phyloP scores from a whole-genome alignment of 2,888 invertebrate genomes.

The Fragum whitleyi region DNA sequence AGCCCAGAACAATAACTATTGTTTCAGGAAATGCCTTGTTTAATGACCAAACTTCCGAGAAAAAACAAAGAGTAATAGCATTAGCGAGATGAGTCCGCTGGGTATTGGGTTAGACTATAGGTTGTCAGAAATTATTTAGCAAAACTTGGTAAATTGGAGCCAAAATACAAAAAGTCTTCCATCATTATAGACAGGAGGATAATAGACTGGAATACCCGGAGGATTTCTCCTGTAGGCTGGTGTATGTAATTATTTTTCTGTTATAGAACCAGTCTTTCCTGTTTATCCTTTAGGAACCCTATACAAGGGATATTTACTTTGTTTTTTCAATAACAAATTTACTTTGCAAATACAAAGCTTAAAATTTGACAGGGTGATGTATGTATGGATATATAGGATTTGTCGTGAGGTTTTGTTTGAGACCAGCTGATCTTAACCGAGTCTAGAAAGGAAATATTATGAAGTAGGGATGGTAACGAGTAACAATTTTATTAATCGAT shows the following conservation, averaged over 20 bases:
- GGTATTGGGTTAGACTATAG: slow-evolving; percentile 16
- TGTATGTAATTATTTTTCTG: not conserved
- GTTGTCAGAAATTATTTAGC: slow-evolving; percentile 26
- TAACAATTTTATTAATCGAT: no score
- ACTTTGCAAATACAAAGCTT: no score
- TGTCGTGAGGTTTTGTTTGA: no score
- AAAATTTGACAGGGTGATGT: no score
- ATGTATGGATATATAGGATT: no score
- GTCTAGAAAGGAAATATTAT: no score
- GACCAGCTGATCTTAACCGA: no score
- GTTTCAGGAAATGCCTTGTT: slow-evolving; percentile 3
- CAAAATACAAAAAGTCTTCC: slow-evolving; percentile 24
- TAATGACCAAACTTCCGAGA: slow-evolving; percentile 17
- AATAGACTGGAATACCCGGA: slow-evolving; percentile 21
- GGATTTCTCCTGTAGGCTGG: slow-evolving; percentile 5
- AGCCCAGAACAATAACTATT: not conserved
- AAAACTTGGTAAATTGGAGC: slow-evolving; percentile 22
- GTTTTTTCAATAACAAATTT: no score
- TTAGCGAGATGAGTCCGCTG: slow-evolving; percentile 8
- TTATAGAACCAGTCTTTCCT: not conserved
- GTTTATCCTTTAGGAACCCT: no score
- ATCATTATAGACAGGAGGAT: slow-evolving; percentile 22
- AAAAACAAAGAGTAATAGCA: slow-evolving; percentile 24
- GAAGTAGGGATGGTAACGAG: no score
- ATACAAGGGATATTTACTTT: no score